Conservation (phyloP, 2,113 vertebrate species). For the Tylochromis polylepis region DNA sequence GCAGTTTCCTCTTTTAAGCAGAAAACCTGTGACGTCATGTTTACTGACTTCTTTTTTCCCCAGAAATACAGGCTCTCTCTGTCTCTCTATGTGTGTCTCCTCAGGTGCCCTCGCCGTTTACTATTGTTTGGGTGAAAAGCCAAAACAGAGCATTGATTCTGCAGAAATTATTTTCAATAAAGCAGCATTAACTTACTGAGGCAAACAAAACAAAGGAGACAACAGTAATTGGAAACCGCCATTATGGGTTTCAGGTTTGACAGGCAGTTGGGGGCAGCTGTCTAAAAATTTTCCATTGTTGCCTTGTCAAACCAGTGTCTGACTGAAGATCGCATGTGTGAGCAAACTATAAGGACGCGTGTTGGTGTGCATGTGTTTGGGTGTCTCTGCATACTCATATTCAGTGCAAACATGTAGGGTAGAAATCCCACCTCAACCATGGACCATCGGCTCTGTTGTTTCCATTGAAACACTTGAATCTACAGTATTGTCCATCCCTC, state of each 20-base stretch:
- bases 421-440: constrained; percentile 53
- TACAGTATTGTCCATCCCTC: constrained; percentile 31
- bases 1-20: constrained; percentile 67
- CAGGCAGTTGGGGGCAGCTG: constrained; percentile 37
- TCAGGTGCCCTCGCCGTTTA: constrained; percentile 34
- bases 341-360: constrained; percentile 55
- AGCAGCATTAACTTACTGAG: constrained; percentile 70
- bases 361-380: constrained; percentile 20
- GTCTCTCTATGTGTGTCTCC: neutral
- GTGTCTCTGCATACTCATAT: constrained; percentile 69
- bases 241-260: constrained; percentile 32
- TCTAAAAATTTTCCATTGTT: constrained; percentile 63
- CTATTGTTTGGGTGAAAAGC: constrained; percentile 34
- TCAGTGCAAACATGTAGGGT: constrained; percentile 77
- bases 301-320: constrained; percentile 63
- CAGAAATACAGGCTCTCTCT: constrained; percentile 24
- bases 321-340: constrained; percentile 56
- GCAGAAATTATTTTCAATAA: constrained; percentile 42
- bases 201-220: constrained; percentile 57
- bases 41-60: neutral
- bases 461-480: constrained; percentile 50
- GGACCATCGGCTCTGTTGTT: constrained; percentile 42
- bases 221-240: constrained; percentile 32
- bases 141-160: constrained; percentile 48
- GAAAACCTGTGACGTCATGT: constrained; percentile 58